Percentiles rank a stretch among this genome's conserved stretches.
These are phyloP conservation scores for Temnothorax ravouxi DNA, from an alignment of 2,888 invertebrate species.

Conservation along the genomic window DNA sequence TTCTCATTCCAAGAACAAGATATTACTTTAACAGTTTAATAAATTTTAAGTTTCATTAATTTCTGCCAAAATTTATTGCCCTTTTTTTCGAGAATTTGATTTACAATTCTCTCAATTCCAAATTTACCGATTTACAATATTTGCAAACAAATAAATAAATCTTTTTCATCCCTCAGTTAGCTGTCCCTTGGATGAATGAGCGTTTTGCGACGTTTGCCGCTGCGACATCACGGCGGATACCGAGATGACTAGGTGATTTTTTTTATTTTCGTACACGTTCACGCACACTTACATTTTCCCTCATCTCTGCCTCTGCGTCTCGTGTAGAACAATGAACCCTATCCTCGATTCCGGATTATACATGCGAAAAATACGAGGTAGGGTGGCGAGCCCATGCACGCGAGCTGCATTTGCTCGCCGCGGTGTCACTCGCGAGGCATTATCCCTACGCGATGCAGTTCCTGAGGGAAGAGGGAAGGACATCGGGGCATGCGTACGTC, in stretches of 20 bases:
- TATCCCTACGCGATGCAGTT: conserved; percentile 53
- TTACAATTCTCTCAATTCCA: not conserved
- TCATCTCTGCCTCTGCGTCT: conserved; percentile 37
- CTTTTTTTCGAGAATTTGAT: not conserved
- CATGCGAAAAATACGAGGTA: conserved; percentile 10
- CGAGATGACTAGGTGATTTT: no score
- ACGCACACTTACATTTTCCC: conserved; percentile 42
- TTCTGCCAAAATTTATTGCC: not conserved
- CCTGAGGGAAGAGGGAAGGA: conserved; percentile 47
- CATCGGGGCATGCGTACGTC: conserved; percentile 55
- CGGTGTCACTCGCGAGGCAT: conserved; percentile 47
- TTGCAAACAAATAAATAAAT: not conserved
- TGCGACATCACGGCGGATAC: not conserved
- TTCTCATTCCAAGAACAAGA: not conserved
- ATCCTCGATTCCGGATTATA: conserved; percentile 16
- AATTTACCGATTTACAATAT: not conserved
- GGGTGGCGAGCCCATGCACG: conserved; percentile 10
- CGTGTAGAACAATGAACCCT: not conserved
- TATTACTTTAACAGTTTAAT: not conserved
- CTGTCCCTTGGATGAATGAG: no score
- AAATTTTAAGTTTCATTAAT: not conserved
- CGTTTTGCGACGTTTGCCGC: not conserved
- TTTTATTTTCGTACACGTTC: not conserved
- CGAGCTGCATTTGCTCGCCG: conserved; percentile 56
- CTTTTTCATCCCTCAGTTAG: not conserved